These are phyloP conservation scores for Helicoverpa armigera DNA, from an alignment of 1,140 invertebrate species.

Conservation along the genomic window DNA sequence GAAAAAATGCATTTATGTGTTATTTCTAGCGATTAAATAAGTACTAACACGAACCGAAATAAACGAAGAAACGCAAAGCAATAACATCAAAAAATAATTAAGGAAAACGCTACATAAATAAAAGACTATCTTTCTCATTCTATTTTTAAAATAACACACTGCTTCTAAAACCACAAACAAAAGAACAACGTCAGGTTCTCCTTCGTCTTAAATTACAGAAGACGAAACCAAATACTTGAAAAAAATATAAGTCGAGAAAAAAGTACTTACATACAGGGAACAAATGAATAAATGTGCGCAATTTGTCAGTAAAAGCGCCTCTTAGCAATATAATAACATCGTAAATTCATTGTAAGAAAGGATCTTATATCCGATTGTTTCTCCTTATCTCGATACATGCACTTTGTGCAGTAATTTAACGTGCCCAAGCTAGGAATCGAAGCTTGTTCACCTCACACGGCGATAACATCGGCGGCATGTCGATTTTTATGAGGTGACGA, in stretches of 20 bases:
- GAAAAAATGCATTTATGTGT: too few relatives aligned
- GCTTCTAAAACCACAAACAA: background rate
- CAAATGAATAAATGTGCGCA: slow-evolving; percentile 1
- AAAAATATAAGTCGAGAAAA: background rate
- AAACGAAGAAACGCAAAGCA: too few relatives aligned
- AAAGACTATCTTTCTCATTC: too few relatives aligned
- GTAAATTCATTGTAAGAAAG: background rate
- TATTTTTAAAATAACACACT: background rate
- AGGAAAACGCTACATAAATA: too few relatives aligned
- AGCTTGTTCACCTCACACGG: slow-evolving; percentile 35
- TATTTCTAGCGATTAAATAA: too few relatives aligned
- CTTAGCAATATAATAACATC: background rate
- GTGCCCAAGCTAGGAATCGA: slow-evolving; percentile 24
- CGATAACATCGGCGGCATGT: slow-evolving; percentile 28
- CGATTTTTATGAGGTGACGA: slow-evolving; percentile 39
- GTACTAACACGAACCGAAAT: too few relatives aligned
- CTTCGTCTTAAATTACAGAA: background rate
- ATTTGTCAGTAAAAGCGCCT: slow-evolving; percentile 32
- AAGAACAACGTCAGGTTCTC: background rate
- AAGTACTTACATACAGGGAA: background rate
- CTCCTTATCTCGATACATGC: slow-evolving; percentile 11
- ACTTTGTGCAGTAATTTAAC: slow-evolving; percentile 13
- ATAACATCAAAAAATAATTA: too few relatives aligned
- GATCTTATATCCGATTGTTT: background rate
- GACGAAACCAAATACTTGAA: background rate